Base-by-base conservation (phyloP, 2,888 invertebrate genomes). In the Hermaeophaga mercurialis region DNA sequence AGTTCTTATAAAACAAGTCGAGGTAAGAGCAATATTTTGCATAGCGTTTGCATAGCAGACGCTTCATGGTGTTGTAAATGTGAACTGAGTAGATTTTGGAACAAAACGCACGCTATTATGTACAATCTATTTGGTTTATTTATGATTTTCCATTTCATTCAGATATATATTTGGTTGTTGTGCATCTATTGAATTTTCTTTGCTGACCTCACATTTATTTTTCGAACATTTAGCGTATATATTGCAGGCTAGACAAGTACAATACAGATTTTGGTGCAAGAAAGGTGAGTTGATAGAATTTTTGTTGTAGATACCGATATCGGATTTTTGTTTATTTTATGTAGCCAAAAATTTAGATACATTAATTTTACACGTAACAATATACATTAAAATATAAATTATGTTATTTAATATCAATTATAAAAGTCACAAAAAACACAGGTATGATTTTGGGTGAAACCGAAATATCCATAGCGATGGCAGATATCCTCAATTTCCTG, bases 1-100 rank as follows among this genome's bases (percentile, higher is more conserved):
- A 90, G 91, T 78, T 91, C 91, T 36, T 92, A 91, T 82, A 92
- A 92, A 81, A 91, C 90, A 52, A 91, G 91, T 67, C 81, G 91
- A 87, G 91, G 92, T 92, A 79, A 81, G 86, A 80, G n/a, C 12
- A 14, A 1, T 5, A 36, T 12, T 6, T 14, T 15, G 19, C 19
- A 4, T 11, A 22, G 47, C 39, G 12, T 43, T 28, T 46, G 33
- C 52, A 15, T 6, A 11, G 28, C 58, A 24, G 54, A 28, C 47
- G 54, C 26, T 45, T 54, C 38, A 24, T 46, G 54, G 57, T 58
- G 60, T 60, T 62, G 60, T 60, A 60, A 50, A 60, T 62, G 62
- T 59, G 55, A 54, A 55, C 54, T 28, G 54, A 54, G 62, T 60
- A 62, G 60, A 60, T 19, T 52, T 52, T 52, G 33, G 14, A 38